Evolutionary conservation across 2,888 invertebrate genomes (phyloP).

Genomic region (Drosophila ezoana): DNA sequence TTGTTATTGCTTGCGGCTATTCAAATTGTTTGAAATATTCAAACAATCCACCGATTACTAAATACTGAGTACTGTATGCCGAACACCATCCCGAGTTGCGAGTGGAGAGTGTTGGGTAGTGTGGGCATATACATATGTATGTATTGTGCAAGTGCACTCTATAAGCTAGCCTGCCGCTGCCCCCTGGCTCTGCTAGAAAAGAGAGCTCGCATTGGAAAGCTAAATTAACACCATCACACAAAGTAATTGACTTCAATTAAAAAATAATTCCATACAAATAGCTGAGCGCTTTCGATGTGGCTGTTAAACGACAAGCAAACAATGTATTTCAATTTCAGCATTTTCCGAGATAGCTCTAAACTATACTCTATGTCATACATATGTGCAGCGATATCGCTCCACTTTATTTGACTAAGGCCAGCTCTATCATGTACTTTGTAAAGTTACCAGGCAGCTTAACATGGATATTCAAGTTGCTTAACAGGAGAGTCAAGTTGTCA

Average conservation of each 20-base stretch:
- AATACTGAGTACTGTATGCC: constrained; percentile 4
- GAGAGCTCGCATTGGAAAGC: constrained; percentile 17
- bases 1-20: constrained; percentile 58
- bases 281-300: constrained; percentile 30
- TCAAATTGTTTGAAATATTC: constrained; percentile 57
- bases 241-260: constrained; percentile 83
- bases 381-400: background rate
- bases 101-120: no score
- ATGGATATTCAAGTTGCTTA: background rate
- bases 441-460: background rate
- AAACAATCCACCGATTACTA: constrained; percentile 3
- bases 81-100: background rate
- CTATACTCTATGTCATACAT: constrained; percentile 17
- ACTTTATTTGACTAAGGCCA: background rate
- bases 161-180: background rate
- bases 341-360: constrained; percentile 8
- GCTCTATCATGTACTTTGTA: background rate
- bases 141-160: constrained; percentile 40
- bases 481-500: background rate
- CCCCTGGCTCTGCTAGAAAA: background rate
- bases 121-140: background rate
- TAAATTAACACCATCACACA: constrained; percentile 82
- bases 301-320: no score
- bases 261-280: constrained; percentile 68
- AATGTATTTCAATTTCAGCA: constrained; percentile 17